These are phyloP conservation scores for Peromyscus leucopus DNA, from an alignment of 2,113 vertebrate genomes.

Conservation along the genomic window DNA sequence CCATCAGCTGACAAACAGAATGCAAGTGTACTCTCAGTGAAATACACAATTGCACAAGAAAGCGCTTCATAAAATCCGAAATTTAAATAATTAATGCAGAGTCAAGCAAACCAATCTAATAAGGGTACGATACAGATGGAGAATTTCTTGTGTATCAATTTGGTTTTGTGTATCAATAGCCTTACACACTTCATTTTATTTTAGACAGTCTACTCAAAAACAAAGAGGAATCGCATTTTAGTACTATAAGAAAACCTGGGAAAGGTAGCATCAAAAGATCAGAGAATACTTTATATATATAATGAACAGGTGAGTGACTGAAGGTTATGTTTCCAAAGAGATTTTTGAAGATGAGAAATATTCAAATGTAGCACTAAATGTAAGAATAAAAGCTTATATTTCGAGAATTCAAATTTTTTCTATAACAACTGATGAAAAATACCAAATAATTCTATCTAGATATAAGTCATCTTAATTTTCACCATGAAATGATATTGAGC, in stretches of 20 bases:
- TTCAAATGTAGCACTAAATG: slow-evolving; percentile 30
- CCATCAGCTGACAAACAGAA: background rate
- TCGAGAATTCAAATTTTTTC: background rate
- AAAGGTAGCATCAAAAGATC: slow-evolving; percentile 22
- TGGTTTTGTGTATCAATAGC: slow-evolving; percentile 37
- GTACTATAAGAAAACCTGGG: background rate
- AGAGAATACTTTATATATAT: background rate
- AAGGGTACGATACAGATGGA: background rate
- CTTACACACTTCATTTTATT: background rate
- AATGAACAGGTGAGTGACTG: background rate
- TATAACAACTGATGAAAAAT: background rate
- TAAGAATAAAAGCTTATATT: slow-evolving; percentile 17
- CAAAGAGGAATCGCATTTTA: background rate
- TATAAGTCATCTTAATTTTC: background rate
- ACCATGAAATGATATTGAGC: background rate
- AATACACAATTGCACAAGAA: slow-evolving; percentile 32
- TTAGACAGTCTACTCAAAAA: background rate
- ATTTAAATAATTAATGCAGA: background rate
- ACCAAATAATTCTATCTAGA: background rate
- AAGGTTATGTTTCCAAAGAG: slow-evolving; percentile 25
- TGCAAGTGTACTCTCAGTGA: background rate
- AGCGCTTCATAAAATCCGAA: background rate
- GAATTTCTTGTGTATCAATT: slow-evolving; percentile 12
- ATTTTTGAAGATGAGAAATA: slow-evolving; percentile 27
- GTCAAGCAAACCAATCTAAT: background rate